Evolutionary conservation across 2,113 vertebrate genomes (phyloP).

Genomic region (Typhlomys cinereus): DNA sequence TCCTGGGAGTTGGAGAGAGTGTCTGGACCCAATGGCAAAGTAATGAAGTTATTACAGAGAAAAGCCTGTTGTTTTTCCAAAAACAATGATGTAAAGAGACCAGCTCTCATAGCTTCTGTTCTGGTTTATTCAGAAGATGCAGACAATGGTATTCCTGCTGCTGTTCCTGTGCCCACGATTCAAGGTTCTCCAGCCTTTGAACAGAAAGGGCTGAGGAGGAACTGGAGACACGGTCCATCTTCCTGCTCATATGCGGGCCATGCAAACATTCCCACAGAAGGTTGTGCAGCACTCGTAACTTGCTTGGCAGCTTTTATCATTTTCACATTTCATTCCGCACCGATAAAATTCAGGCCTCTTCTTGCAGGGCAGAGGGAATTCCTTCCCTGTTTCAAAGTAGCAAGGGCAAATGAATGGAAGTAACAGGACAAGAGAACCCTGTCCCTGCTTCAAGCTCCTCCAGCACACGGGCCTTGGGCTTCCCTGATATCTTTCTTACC

Average conservation of each 20-base stretch:
- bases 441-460: neutral
- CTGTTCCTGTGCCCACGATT: rapidly evolving
- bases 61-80: neutral
- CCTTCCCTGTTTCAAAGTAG: slow-evolving; percentile 1
- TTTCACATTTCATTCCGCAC: neutral
- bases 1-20: neutral
- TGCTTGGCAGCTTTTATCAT: neutral
- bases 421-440: neutral
- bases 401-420: neutral
- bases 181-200: too few relatives aligned
- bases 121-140: slow-evolving; percentile 32
- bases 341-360: neutral
- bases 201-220: too few relatives aligned
- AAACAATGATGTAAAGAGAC: neutral
- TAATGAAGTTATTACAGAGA: neutral
- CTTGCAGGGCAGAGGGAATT: neutral
- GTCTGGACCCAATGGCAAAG: neutral
- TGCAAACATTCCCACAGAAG: too few relatives aligned
- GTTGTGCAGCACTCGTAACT: too few relatives aligned
- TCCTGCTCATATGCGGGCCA: too few relatives aligned
- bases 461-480: neutral
- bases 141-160: rapidly evolving
- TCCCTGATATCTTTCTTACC: neutral
- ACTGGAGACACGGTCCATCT: too few relatives aligned
- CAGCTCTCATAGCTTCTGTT: neutral